Base-by-base conservation (phyloP, 2,888 invertebrate species). In the Andrena minutula region DNA sequence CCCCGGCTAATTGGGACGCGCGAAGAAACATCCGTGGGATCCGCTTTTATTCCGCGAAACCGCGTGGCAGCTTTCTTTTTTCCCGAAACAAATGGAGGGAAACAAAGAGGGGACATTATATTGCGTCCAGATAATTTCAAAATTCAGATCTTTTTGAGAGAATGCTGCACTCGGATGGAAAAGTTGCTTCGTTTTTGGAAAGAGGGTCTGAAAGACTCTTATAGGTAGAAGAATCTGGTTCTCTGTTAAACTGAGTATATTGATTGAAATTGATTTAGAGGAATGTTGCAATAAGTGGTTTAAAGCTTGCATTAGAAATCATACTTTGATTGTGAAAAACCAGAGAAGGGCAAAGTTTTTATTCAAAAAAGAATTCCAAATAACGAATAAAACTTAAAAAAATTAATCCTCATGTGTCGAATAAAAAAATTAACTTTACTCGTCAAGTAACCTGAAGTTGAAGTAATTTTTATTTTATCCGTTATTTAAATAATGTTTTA, bases 1-100 rank as follows among this genome's bases (percentile, higher is more conserved):
- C 68, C 47, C 30, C 49, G 23, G 69, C n/a, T 81, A 80, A 82
- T 80, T 72, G 53, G 75, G 63, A 47, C 51, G 49, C 49, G 51
- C 73, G 70, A 72, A 73, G 70, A 61, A 69, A 58, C 69, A 47
- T 56, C 7, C 28, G 41, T 26, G 80, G 49, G 63, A 35, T 61
- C 41, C n/a, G 61, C 12, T 61, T 56, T 53, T 20, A 32, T 41
- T 20, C 65, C 41, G 8, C 5, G 28, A 47, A 61, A 60, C 26
- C 20, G n/a, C 28, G 2, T 23, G 26, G 10, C 10, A 7, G 28
- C 20, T n/a, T 26, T 28, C 12, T 8, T 20, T 60, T 58, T 35
- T 28, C 7, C 30, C 8, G 16, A 12, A 32, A 73, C 12, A 8
- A 41, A 28, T 12, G 41, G 16, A 16, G 41, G 16, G 41, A 4